These are phyloP conservation scores for Diglossa cyanea DNA, from an alignment of 2,797 vertebrate species.

Conservation along the genomic window DNA sequence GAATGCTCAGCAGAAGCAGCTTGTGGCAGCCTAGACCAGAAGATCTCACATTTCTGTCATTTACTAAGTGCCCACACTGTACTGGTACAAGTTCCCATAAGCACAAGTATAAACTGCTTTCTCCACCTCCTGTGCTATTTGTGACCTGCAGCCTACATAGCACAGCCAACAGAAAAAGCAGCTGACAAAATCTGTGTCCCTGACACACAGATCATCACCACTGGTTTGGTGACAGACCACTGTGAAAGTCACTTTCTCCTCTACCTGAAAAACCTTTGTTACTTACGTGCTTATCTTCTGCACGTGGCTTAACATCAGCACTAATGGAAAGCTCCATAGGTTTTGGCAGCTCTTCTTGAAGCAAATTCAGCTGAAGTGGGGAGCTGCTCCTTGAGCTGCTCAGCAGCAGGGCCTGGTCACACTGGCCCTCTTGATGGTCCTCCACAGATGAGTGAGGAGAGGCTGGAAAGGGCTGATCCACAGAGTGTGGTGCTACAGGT, in stretches of 20 bases:
- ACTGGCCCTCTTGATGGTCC: neutral
- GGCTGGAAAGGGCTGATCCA: neutral
- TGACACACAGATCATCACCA: neutral
- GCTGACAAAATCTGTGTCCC: neutral
- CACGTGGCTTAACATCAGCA: neutral
- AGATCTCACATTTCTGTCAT: neutral
- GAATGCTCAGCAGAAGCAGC: neutral
- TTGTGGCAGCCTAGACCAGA: neutral
- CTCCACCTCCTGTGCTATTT: neutral
- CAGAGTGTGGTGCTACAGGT: neutral
- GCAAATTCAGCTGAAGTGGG: conserved; percentile 85
- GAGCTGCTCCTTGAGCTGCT: conserved; percentile 87
- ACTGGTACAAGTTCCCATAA: neutral
- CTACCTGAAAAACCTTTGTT: neutral
- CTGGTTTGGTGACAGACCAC: neutral
- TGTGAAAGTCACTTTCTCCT: neutral
- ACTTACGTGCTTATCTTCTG: conserved; percentile 58
- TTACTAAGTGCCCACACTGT: neutral
- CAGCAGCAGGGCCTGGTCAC: conserved; percentile 57
- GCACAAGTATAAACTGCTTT: neutral
- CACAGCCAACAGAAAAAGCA: neutral
- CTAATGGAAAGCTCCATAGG: conserved; percentile 64
- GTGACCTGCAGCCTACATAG: neutral
- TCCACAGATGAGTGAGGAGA: neutral
- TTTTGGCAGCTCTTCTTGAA: conserved; percentile 85